Conservation (phyloP, 1,140 invertebrate species). For the Scaptomyza montana region DNA sequence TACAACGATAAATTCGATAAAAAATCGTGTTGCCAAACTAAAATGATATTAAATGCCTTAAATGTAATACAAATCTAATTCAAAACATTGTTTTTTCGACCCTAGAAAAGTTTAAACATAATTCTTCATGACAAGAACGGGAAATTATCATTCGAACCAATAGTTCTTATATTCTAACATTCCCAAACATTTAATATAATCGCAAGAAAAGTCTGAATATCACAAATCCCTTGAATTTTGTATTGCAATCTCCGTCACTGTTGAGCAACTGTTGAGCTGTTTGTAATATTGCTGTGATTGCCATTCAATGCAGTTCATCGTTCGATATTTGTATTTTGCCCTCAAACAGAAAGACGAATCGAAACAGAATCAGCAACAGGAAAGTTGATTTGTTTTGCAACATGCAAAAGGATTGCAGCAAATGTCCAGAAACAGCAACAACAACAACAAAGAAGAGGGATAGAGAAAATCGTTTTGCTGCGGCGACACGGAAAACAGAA, state of each 20-base stretch:
- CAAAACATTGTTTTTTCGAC: too few species aligned
- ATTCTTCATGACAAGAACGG: too few species aligned
- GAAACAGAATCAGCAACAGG: conserved; percentile 37
- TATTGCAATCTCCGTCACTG: conserved; percentile 1
- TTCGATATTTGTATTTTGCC: conserved; percentile 58
- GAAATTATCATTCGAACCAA: too few species aligned
- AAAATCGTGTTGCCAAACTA: too few species aligned
- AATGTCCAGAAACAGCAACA: conserved; percentile 11
- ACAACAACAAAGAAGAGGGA: background rate
- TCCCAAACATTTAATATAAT: too few species aligned
- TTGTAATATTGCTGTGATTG: conserved; percentile 47
- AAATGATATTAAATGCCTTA: too few species aligned
- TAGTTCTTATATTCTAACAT: too few species aligned
- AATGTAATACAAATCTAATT: too few species aligned
- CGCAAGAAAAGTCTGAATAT: too few species aligned
- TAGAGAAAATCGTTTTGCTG: conserved; percentile 54
- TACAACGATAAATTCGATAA: too few species aligned
- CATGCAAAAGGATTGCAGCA: conserved; percentile 64
- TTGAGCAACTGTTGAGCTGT: background rate
- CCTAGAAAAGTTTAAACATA: too few species aligned
- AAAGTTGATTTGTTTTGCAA: conserved; percentile 77
- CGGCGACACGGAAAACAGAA: conserved; percentile 46
- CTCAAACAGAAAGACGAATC: conserved; percentile 11
- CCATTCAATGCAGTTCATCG: conserved; percentile 66
- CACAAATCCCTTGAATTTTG: too few species aligned